phyloP scores from a whole-genome alignment of 2,113 vertebrate genomes.

The Suncus etruscus region DNA sequence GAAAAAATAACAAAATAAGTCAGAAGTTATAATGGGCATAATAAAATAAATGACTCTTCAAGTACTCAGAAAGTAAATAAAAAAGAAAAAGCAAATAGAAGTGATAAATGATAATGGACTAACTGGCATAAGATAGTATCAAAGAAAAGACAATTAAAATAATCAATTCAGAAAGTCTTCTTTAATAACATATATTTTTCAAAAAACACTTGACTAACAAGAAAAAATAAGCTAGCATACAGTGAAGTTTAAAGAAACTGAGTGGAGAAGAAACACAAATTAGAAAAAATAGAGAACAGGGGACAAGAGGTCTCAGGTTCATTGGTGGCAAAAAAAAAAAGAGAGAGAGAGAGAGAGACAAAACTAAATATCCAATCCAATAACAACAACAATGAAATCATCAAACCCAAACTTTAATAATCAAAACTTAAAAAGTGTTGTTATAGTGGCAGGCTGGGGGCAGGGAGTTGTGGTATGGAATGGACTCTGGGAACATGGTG shows the following conservation, averaged over 20 bases:
- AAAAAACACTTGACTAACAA: slow-evolving; percentile 44
- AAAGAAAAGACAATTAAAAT: slow-evolving; percentile 23
- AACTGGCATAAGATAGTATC: not conserved
- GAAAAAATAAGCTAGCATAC: not conserved
- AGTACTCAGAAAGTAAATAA: not conserved
- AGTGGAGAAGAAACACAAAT: not conserved
- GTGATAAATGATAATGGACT: not conserved
- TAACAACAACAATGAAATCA: too few species aligned
- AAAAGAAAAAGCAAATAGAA: not conserved
- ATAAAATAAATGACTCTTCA: not conserved
- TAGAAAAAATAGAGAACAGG: too few species aligned
- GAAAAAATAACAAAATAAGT: not conserved
- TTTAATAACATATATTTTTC: not conserved
- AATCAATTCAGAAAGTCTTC: not conserved
- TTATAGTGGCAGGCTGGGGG: too few species aligned
- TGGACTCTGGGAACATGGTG: too few species aligned
- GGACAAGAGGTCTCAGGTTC: too few species aligned
- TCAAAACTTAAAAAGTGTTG: too few species aligned
- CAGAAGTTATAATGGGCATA: not conserved
- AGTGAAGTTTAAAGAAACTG: not conserved
- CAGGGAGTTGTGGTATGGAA: too few species aligned
- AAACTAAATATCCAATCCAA: too few species aligned
- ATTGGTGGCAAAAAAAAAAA: too few species aligned
- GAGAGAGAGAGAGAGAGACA: too few species aligned
- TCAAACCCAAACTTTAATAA: too few species aligned